phyloP scores from a whole-genome alignment of 2,797 vertebrate species.

The Dermochelys coriacea region DNA sequence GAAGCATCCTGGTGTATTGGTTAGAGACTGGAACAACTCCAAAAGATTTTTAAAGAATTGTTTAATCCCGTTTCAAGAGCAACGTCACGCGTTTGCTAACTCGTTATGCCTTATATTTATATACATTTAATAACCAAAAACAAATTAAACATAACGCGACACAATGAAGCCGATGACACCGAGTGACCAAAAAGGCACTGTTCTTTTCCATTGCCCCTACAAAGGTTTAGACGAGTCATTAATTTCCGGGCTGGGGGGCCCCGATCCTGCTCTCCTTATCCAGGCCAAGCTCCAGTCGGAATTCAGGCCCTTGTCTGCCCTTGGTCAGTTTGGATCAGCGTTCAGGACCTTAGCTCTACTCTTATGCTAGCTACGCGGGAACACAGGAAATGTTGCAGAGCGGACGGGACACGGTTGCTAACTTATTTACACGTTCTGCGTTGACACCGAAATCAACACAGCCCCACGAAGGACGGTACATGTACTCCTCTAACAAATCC shows the following conservation, averaged over 20 bases:
- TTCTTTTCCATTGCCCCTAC: neutral
- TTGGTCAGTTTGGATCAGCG: too few species aligned
- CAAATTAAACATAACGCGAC: neutral
- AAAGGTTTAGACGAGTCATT: neutral
- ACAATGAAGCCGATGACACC: neutral
- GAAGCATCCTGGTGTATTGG: neutral
- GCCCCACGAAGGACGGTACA: neutral
- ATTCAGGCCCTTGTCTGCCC: neutral
- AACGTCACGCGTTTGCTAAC: neutral
- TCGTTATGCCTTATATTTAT: neutral
- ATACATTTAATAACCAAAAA: too few species aligned
- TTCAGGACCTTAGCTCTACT: too few species aligned
- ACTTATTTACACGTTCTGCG: neutral
- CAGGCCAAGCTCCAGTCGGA: neutral
- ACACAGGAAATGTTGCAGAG: neutral
- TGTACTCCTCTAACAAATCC: neutral
- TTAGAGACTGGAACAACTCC: neutral
- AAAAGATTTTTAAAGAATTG: neutral
- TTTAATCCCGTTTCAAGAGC: neutral
- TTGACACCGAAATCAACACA: neutral
- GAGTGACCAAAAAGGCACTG: neutral
- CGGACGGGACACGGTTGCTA: neutral
- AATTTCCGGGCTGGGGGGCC: neutral
- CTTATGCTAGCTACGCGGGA: too few species aligned
- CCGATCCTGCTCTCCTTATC: neutral